Evolutionary conservation across 2,888 invertebrate genomes (phyloP).

Genomic region (Acholoe squamosa): DNA sequence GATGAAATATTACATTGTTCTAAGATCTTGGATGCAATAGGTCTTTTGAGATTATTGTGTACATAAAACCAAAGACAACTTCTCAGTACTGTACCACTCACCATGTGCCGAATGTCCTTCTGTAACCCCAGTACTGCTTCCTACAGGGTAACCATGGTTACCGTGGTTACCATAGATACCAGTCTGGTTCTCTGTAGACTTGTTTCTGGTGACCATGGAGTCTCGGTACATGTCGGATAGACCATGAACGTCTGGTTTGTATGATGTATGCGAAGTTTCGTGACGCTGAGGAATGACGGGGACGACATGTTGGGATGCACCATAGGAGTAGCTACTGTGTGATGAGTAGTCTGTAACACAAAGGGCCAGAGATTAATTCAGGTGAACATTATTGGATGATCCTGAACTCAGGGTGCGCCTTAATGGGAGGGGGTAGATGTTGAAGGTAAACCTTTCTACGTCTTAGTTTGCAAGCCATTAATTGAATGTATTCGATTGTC

Average conservation of each 20-base stretch:
- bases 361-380: too few relatives aligned
- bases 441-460: too few relatives aligned
- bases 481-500: too few relatives aligned
- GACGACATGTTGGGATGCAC: not conserved
- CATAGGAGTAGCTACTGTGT: slow-evolving; percentile 15
- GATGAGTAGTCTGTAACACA: slow-evolving; percentile 1
- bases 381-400: too few relatives aligned
- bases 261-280: slow-evolving; percentile 47
- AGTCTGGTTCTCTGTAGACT: not conserved
- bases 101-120: not conserved
- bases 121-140: not conserved
- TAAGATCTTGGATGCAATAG: too few relatives aligned
- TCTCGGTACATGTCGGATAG: not conserved
- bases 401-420: too few relatives aligned
- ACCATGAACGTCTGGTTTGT: not conserved
- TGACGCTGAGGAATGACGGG: not conserved
- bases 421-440: too few relatives aligned
- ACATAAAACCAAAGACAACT: too few relatives aligned
- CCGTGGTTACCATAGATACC: not conserved
- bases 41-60: too few relatives aligned
- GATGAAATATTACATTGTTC: too few relatives aligned
- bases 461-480: too few relatives aligned
- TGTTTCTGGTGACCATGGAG: not conserved
- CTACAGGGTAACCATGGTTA: slow-evolving; percentile 30
- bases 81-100: too few relatives aligned